phyloP scores from a whole-genome alignment of 2,113 vertebrate genomes.

The Alosa alosa region DNA sequence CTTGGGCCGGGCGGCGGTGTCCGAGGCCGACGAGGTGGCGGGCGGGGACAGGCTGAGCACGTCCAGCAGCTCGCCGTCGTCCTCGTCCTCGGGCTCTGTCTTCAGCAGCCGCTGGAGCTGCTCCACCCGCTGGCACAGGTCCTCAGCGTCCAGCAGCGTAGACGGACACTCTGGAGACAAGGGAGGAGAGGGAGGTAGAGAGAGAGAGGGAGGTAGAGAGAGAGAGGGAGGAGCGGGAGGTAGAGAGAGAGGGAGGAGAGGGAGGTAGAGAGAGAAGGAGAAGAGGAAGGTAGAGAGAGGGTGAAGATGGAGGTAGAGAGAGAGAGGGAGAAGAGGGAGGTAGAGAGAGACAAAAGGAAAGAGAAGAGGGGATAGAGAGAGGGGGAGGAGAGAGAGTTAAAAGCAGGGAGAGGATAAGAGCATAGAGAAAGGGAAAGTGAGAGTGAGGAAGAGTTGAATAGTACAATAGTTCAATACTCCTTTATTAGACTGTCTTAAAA shows the following conservation, averaged over 20 bases:
- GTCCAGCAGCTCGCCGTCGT: slow-evolving; percentile 85
- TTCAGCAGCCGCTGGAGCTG: slow-evolving; percentile 90
- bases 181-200: background rate
- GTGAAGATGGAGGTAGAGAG: background rate
- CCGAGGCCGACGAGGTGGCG: background rate
- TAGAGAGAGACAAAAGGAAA: background rate
- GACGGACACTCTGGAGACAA: slow-evolving; percentile 79
- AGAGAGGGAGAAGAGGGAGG: background rate
- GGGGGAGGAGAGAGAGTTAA: background rate
- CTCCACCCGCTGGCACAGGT: slow-evolving; percentile 83
- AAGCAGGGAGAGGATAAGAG: background rate
- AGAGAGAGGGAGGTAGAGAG: background rate
- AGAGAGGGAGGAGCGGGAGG: background rate
- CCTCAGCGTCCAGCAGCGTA: slow-evolving; percentile 81
- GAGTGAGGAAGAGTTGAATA: background rate
- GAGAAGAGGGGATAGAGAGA: background rate
- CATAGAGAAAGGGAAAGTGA: background rate
- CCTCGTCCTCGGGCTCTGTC: slow-evolving; percentile 82
- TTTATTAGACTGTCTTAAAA: too few relatives aligned
- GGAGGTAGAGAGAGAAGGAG: background rate
- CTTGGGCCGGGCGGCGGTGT: slow-evolving; percentile 80
- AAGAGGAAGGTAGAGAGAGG: background rate
- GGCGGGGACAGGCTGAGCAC: slow-evolving; percentile 76
- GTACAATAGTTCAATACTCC: too few relatives aligned
- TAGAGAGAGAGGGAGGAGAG: background rate